A percentile compares a stretch with the other conserved stretches of the same genome.
Evolutionary conservation across 1,140 invertebrate species (phyloP).

Genomic region (Scaptodrosophila lebanonensis): DNA sequence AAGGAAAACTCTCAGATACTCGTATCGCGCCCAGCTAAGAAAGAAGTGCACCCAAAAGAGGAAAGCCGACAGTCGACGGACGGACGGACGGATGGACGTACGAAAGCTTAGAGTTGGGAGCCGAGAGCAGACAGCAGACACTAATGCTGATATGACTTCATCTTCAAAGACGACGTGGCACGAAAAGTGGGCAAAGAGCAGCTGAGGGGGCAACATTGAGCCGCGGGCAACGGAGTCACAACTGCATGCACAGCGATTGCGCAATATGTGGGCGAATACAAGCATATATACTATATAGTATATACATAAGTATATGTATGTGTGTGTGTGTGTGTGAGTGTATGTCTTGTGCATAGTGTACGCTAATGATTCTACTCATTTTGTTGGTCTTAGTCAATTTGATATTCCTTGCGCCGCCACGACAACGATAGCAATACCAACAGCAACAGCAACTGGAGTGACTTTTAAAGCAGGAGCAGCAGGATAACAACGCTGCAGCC

Average conservation of each 20-base stretch:
- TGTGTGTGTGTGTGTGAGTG: conserved; percentile 16
- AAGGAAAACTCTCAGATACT: too few species aligned
- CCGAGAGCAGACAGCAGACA: conserved; percentile 42
- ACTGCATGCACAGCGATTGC: conserved; percentile 40
- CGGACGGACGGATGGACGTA: conserved; percentile 19
- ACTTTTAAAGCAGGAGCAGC: too few species aligned
- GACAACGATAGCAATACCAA: conserved; percentile 15
- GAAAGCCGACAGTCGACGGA: conserved; percentile 23
- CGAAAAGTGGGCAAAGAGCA: conserved; percentile 25
- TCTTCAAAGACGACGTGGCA: conserved; percentile 60
- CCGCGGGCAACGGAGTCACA: conserved; percentile 6
- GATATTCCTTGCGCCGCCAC: conserved; percentile 51
- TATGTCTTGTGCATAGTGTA: conserved; percentile 37
- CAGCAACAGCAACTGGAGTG: conserved; percentile 33
- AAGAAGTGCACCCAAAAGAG: conserved; percentile 42
- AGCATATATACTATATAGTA: conserved; percentile 4
- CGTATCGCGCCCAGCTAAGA: conserved; percentile 9
- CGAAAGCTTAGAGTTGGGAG: conserved; percentile 17
- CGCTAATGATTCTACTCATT: conserved; percentile 73
- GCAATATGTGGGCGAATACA: conserved; percentile 48
- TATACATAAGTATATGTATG: background rate
- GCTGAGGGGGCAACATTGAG: background rate
- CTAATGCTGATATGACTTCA: conserved; percentile 71
- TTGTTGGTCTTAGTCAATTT: conserved; percentile 69
- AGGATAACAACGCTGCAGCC: conserved; percentile 60